These are phyloP conservation scores for Agriopis leucophaearia DNA, from an alignment of 2,888 invertebrate genomes.

Conservation along the genomic window DNA sequence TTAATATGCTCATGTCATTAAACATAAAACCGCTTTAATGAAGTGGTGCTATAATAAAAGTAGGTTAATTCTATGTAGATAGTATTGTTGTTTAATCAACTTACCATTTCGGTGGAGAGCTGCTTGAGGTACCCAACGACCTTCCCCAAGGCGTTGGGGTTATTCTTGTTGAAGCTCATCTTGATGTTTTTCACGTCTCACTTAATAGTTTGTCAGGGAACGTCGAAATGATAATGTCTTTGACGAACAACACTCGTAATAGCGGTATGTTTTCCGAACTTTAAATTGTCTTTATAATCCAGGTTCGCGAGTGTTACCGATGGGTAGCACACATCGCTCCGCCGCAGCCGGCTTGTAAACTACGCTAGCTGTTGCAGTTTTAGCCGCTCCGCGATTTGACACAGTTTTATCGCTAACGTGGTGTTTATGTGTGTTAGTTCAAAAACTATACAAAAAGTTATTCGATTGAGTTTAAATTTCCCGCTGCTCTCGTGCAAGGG, in stretches of 20 bases:
- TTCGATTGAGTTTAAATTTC: slow-evolving; percentile 65
- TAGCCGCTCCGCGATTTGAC: slow-evolving; percentile 63
- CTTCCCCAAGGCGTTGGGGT: slow-evolving; percentile 83
- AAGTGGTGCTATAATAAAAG: slow-evolving; percentile 8
- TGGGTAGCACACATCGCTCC: slow-evolving; percentile 68
- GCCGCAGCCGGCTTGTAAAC: slow-evolving; percentile 43
- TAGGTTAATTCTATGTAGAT: slow-evolving; percentile 16
- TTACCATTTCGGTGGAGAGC: slow-evolving; percentile 84
- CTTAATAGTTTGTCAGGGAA: slow-evolving; percentile 69
- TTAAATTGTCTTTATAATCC: slow-evolving; percentile 70
- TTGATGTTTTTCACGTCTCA: slow-evolving; percentile 60
- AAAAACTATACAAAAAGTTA: slow-evolving; percentile 41
- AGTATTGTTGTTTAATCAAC: slow-evolving; percentile 45
- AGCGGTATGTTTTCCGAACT: slow-evolving; percentile 60
- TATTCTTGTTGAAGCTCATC: slow-evolving; percentile 85
- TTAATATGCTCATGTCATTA: slow-evolving; percentile 34
- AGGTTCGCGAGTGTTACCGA: slow-evolving; percentile 72
- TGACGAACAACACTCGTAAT: slow-evolving; percentile 67
- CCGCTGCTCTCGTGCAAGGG: slow-evolving; percentile 69
- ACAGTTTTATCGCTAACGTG: slow-evolving; percentile 62
- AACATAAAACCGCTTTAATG: slow-evolving; percentile 26
- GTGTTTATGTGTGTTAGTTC: slow-evolving; percentile 39
- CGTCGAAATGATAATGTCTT: slow-evolving; percentile 79
- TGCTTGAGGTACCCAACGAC: slow-evolving; percentile 83
- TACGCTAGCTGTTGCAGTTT: slow-evolving; percentile 33